Conservation (phyloP, 2,113 vertebrate species). For the Tautogolabrus adspersus region DNA sequence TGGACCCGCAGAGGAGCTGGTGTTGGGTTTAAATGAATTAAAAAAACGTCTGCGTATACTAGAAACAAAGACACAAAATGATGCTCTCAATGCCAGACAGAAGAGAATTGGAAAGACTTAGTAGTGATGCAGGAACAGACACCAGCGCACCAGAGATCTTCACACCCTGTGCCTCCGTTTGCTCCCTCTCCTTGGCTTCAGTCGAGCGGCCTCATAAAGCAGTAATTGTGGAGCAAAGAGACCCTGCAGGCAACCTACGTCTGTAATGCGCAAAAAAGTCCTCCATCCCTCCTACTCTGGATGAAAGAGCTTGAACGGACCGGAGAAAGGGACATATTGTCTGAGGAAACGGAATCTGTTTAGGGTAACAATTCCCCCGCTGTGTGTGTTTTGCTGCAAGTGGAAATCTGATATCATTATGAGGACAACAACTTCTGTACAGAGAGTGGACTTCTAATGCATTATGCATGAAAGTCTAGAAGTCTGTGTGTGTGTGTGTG, state of each 20-base stretch:
- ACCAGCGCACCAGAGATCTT: constrained; percentile 51
- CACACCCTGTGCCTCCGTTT: constrained; percentile 44
- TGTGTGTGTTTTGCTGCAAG: constrained; percentile 55
- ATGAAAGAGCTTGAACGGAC: constrained; percentile 38
- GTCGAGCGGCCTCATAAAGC: constrained; percentile 60
- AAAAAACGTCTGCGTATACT: not conserved
- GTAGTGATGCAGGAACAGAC: constrained; percentile 50
- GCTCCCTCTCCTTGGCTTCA: constrained; percentile 45
- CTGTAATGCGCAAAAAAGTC: constrained; percentile 62
- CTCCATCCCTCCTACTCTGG: constrained; percentile 59
- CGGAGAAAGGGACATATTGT: constrained; percentile 65
- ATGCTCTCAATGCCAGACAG: constrained; percentile 16
- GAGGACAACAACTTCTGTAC: constrained; percentile 30
- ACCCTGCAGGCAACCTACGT: constrained; percentile 68
- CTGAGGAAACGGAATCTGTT: constrained; percentile 47
- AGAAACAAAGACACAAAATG: constrained; percentile 32
- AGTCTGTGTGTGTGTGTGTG: constrained; percentile 14
- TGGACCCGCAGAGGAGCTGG: not conserved
- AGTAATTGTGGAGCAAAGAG: constrained; percentile 62
- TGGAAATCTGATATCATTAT: constrained; percentile 59
- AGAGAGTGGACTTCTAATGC: constrained; percentile 42
- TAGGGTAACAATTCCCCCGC: constrained; percentile 51
- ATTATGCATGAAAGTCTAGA: constrained; percentile 54
- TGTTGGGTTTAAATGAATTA: not conserved
- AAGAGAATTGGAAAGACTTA: constrained; percentile 22